Base-by-base conservation (phyloP, 2,113 vertebrate genomes). In the Taurulus bubalis region DNA sequence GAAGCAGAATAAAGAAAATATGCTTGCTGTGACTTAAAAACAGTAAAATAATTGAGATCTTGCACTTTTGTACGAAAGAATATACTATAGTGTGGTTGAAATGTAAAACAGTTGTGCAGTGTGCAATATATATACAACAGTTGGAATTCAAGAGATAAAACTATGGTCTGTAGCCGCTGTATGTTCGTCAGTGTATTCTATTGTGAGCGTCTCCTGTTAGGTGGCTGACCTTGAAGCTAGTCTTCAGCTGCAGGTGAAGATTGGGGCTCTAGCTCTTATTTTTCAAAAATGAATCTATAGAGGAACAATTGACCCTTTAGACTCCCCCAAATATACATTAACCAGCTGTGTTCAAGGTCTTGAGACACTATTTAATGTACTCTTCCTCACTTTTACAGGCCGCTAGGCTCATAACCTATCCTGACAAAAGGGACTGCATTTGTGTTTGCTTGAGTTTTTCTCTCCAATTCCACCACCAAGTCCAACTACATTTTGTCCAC, bases 321-420 rank as follows among this genome's bases (percentile, higher is more conserved):
- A 75, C 16, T 24, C 18, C 40, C 47, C 38, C 62, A n/a, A n/a
- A n/a, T n/a, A 32, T 84, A 78, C 47, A 56, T 73, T 55, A 80
- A 69, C 56, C 87, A 88, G 68, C 87, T 90, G 77, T 77, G 38
- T 59, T 90, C 80, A 90, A 85, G 88, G 80, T 62, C 64, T 67
- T 38, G 24, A 75, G 63, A 72, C 32, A 40, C 6, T 47, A 40
- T 71, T 82, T 75, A 65, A 78, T 65, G 36, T 75, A 45, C 2
- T 65, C n/a, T 56, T 62, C 51, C 55, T 85, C 18, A 40, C 77
- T 81, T 84, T 80, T 84, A 69, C 49, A 55, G 56, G 18, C 66
- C 65, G 73, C 63, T 38, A n/a, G 47, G 16, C 68, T 86, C 75
- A 86, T 75, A 78, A 84, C 70, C 28, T 34, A 36, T 34, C 42